These are phyloP conservation scores for Rhinogobio ventralis DNA, from an alignment of 2,797 vertebrate species.

Conservation along the genomic window DNA sequence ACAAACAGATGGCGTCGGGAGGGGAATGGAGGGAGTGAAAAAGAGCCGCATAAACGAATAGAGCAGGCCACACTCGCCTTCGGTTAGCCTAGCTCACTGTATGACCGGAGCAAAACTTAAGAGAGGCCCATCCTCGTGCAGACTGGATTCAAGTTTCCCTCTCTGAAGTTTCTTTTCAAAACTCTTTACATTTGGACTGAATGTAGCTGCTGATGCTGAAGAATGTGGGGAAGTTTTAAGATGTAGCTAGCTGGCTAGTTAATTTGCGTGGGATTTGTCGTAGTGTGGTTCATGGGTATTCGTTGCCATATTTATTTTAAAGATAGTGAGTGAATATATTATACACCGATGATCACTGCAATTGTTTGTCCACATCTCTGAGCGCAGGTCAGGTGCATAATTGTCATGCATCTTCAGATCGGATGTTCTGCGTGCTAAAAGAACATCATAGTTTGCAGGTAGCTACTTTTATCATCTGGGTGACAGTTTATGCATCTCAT, in stretches of 20 bases:
- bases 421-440: neutral
- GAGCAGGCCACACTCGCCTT: slow-evolving; percentile 73
- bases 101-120: slow-evolving; percentile 34
- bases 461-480: neutral
- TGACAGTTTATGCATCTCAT: neutral
- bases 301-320: neutral
- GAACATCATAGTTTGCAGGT: neutral
- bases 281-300: slow-evolving; percentile 58
- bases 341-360: neutral
- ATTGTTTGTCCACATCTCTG: neutral
- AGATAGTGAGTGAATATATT: neutral
- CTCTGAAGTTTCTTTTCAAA: slow-evolving; percentile 32
- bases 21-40: slow-evolving; percentile 69
- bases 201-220: slow-evolving; percentile 32
- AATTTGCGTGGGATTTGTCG: slow-evolving; percentile 5
- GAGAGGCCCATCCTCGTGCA: neutral
- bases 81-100: slow-evolving; percentile 49
- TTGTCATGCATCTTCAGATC: neutral
- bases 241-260: slow-evolving; percentile 18
- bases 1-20: slow-evolving; percentile 79
- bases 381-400: neutral
- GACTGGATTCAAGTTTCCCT: slow-evolving; percentile 23
- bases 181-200: slow-evolving; percentile 2
- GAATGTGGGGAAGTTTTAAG: slow-evolving; percentile 8
- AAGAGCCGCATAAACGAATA: slow-evolving; percentile 73